Base-by-base conservation (phyloP, 2,888 invertebrate genomes). In the Noctua pronuba region DNA sequence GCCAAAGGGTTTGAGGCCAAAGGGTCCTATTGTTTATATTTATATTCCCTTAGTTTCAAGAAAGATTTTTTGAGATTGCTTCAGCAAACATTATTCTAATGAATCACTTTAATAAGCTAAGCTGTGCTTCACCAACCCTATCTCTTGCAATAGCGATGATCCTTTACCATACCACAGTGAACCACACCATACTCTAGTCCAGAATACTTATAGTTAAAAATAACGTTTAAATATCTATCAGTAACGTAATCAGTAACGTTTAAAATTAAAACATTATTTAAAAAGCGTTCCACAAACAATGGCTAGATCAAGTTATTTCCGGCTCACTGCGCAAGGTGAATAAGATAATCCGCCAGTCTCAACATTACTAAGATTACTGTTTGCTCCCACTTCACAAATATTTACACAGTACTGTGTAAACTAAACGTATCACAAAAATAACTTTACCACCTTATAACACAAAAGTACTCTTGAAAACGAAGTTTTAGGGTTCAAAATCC, bases 391-490 rank as follows among this genome's bases (percentile, higher is more conserved):
- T 92, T 88, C 84, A 91, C 93, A 94, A 96, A 95, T 94, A 95
- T 96, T 96, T 94, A 93, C 91, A 90, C 89, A 90, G 87, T 87
- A 86, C 92, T 93, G 90, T 92, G 93, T 93, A 94, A 95, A 94
- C 94, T 88, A 86, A 93, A 91, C 92, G 84, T 88, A 91, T 55
- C 52, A 89, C 92, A 88, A 90, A 83, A 72, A 86, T 89, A 89
- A 70, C 80, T 84, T 84, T 91, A 82, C 87, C 77, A 75, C 49
- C 80, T 21, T 75, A 78, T 85, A 65, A 71, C 18, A 31, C 70
- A 83, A 80, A 69, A 68, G 69, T 77, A 6, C 44, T 24, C 81
- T 75, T 88, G 82, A 38, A 0, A 0, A 0, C 0, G 0, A 28
- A 28, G 11, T 0, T 11, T 11, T 90, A 91, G 85, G 73, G 86